Evolutionary conservation across 2,113 vertebrate species (phyloP).

Genomic region (Mobula hypostoma): DNA sequence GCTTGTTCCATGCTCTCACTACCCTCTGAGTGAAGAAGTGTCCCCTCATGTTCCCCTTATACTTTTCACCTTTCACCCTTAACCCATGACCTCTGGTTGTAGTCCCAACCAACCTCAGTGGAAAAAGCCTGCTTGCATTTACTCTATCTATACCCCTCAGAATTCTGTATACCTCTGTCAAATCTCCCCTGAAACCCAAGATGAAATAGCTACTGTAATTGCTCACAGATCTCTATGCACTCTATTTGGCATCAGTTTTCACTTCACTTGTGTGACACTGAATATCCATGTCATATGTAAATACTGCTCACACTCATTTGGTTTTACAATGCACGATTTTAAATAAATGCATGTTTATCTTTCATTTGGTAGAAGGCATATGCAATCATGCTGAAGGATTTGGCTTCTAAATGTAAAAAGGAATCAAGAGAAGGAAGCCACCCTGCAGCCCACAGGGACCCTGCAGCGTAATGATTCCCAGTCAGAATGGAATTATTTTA

Average conservation of each 20-base stretch:
- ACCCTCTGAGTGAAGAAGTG: no score
- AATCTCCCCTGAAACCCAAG: background rate
- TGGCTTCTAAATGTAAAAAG: background rate
- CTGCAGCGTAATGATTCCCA: background rate
- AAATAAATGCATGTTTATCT: conserved; percentile 11
- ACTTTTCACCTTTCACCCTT: no score
- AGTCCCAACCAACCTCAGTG: no score
- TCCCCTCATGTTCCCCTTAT: no score
- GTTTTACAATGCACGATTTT: background rate
- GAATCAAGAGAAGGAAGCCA: background rate
- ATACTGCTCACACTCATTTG: background rate
- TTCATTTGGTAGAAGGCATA: background rate
- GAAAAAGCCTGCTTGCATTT: no score
- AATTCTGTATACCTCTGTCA: no score
- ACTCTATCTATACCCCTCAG: no score
- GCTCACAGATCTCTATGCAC: background rate
- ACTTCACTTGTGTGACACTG: background rate
- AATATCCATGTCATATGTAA: background rate
- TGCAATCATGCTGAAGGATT: background rate
- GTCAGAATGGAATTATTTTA: background rate
- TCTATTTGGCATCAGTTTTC: background rate
- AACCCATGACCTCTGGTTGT: no score
- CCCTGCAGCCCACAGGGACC: background rate
- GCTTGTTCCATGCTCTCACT: no score
- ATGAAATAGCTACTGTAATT: conserved; percentile 9